Evolutionary conservation across 2,888 invertebrate genomes (phyloP).

Genomic region (Unio pictorum): DNA sequence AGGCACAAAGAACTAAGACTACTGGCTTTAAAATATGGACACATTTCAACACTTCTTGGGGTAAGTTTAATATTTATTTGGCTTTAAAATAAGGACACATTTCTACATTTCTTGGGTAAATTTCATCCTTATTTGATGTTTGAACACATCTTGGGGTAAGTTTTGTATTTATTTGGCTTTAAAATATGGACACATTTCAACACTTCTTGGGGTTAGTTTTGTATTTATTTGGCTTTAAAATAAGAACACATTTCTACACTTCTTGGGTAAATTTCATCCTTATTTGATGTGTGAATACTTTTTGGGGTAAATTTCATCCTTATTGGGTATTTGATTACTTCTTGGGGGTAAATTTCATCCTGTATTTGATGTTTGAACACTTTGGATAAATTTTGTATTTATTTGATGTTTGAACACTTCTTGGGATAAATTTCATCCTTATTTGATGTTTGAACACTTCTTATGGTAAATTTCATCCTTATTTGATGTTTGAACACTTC

Average conservation of each 20-base stretch:
- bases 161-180: slow-evolving; percentile 74
- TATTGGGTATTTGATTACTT: slow-evolving; percentile 77
- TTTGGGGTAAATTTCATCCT: slow-evolving; percentile 12
- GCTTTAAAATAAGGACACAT: slow-evolving; percentile 75
- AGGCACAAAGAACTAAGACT: slow-evolving; percentile 80
- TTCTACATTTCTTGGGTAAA: slow-evolving; percentile 77
- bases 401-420: slow-evolving; percentile 78
- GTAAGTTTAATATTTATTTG: slow-evolving; percentile 39
- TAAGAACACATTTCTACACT: slow-evolving; percentile 80
- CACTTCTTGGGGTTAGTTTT: slow-evolving; percentile 75
- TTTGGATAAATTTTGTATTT: slow-evolving; percentile 71
- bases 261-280: slow-evolving; percentile 71
- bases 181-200: slow-evolving; percentile 82
- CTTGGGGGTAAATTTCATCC: slow-evolving; percentile 72
- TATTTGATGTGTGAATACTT: background rate
- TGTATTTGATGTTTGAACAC: slow-evolving; percentile 26
- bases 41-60: slow-evolving; percentile 80
- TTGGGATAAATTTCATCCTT: slow-evolving; percentile 70
- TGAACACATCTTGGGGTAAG: too few species aligned
- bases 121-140: background rate
- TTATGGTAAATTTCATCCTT: slow-evolving; percentile 71
- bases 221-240: background rate
- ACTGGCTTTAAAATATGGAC: slow-evolving; percentile 83
- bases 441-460: slow-evolving; percentile 78
- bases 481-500: background rate